Conservation (phyloP, 2,888 invertebrate genomes). For the Sycophila texana region DNA sequence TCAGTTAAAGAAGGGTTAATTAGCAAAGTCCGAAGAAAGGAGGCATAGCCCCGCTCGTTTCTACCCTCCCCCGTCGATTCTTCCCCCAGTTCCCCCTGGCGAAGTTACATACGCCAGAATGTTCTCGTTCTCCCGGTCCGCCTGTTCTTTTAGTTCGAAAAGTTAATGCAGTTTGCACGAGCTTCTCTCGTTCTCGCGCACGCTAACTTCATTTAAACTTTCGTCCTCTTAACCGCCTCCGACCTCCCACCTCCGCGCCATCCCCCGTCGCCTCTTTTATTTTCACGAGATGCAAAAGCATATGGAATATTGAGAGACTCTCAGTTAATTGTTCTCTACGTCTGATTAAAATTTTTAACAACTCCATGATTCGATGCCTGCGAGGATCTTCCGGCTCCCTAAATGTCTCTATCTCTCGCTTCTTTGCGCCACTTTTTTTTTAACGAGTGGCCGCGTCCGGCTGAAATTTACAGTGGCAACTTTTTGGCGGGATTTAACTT, state of each 20-base stretch:
- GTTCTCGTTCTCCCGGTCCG: constrained; percentile 12
- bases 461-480: too few relatives aligned
- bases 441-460: too few relatives aligned
- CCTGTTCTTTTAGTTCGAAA: constrained; percentile 45
- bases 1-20: constrained; percentile 48
- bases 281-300: constrained; percentile 36
- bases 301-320: constrained; percentile 36
- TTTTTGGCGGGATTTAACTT: too few relatives aligned
- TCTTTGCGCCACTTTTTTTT: background rate
- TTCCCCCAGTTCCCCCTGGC: background rate
- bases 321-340: constrained; percentile 42
- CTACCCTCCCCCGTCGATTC: too few relatives aligned
- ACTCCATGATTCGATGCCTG: background rate
- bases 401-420: background rate
- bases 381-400: background rate
- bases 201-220: constrained; percentile 53
- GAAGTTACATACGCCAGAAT: constrained; percentile 45
- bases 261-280: constrained; percentile 31
- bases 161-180: constrained; percentile 51
- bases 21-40: constrained; percentile 58
- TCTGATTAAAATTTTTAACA: constrained; percentile 38
- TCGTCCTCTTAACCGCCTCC: constrained; percentile 3
- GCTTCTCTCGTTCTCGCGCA: constrained; percentile 27
- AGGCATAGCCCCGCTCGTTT: constrained; percentile 50
- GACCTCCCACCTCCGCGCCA: too few relatives aligned